Evolutionary conservation across 2,113 vertebrate species (phyloP), one percentile per base, ranked within the genome.

Genomic region (Recurvirostra avosetta): DNA sequence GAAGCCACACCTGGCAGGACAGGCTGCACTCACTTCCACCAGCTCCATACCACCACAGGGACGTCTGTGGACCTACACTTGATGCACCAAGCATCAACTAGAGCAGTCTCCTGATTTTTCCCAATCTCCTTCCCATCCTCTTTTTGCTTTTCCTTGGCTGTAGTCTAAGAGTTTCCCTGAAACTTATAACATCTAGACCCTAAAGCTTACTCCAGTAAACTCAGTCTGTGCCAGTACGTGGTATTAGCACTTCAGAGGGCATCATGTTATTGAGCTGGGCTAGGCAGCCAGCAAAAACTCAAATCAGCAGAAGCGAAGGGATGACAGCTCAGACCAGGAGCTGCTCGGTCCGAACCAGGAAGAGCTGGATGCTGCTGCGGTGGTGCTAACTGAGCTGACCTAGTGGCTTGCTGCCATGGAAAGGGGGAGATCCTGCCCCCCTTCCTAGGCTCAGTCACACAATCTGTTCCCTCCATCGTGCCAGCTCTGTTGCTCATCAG

Each of bases 401-500:
- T 12, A 14, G 32, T 88, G 88, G 86, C 50, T 78, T 19, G 27
- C 61, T 79, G 94, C 94, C 92, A 86, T 1, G 7, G 76, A 8
- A 76, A 22, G 76, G 62, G 89, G 89, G 76, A 91, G 87, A 74
- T 90, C 86, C 62, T 94, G 86, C 75, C 59, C 91, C 91, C 80
- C 84, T 92, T 70, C 45, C 77, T 61, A 40, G 56, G 77, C 92
- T 77, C 92, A 82, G 49, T 72, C 75, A 73, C 3, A 2, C 80
- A 92, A 92, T 70, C 92, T 90, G 86, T 92, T 94, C 92, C 67
- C 82, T 87, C 58, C 86, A 41, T 70, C 0, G 19, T 90, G 95
- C 92, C 86, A 94, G 61, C 90, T 75, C 89, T 56, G 63, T 75
- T 80, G 92, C 92, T 91, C 94, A 80, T 47, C 95, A 79, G 95